Base-by-base conservation (phyloP, 2,888 invertebrate species). In the Macaria notata region DNA sequence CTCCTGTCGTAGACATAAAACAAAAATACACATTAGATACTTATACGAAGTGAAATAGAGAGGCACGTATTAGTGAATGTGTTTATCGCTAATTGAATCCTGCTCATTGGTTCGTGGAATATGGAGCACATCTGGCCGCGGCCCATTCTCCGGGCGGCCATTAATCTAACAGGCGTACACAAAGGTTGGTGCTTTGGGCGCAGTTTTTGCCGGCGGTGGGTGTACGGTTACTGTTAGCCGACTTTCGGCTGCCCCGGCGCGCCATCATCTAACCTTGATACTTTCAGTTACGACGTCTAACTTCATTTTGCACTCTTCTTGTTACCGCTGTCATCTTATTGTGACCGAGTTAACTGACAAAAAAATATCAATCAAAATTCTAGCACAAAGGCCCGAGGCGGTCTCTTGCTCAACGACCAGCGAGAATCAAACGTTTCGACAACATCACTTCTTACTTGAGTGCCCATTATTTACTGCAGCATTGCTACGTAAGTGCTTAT, bases 281-380 rank as follows among this genome's bases (percentile, higher is more conserved):
- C 88, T 88, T 88, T 89, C 88, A 87, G 89, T 88, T 88, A 85
- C 88, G 82, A 83, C 76, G 81, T 65, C 72, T 71, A 73, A 74
- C 70, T 84, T 86, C 78, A 88, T 90, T 91, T 88, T 80, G 89
- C 89, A 88, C 86, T 88, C 76, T 83, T 91, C 88, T 89, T 87
- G 86, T 89, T 88, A 88, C 80, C 81, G 78, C 84, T 85, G 85
- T 88, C 88, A 86, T 87, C 87, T 89, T 85, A 88, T 90, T 90
- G 89, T 90, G 87, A 83, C 83, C 87, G 86, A 86, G 85, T 85
- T 86, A 84, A 76, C 86, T 78, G 78, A 90, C 88, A 91, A 91
- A 91, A 19, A 91, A 91, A 91, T 90, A 91, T 90, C 89, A 91
- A 91, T 91, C 91, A 88, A 90, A 90, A 89, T 89, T 91, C 89